phyloP scores from a whole-genome alignment of 2,888 invertebrate species.

The Sialis lutaria region DNA sequence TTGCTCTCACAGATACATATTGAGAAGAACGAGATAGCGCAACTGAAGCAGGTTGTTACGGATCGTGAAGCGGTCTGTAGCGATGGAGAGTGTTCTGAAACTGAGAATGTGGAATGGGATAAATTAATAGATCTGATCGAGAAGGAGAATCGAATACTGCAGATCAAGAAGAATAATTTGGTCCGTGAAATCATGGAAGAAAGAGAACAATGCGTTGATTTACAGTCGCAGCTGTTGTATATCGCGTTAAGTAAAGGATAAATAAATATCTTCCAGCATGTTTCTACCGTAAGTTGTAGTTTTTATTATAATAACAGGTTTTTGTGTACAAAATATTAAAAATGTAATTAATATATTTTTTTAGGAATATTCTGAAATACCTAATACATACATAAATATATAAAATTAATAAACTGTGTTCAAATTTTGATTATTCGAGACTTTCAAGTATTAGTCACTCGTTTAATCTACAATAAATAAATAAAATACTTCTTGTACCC shows the following conservation, averaged over 20 bases:
- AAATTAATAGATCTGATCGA: slow-evolving; percentile 22
- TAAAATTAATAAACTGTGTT: no score
- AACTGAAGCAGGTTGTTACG: slow-evolving; percentile 14
- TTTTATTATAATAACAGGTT: not conserved
- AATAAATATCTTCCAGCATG: not conserved
- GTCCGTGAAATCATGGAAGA: slow-evolving; percentile 26
- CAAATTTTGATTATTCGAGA: no score
- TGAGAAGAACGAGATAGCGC: slow-evolving; percentile 51
- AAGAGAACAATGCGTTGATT: slow-evolving; percentile 24
- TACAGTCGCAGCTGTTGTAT: slow-evolving; percentile 15
- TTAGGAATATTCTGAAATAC: not conserved
- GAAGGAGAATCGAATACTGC: slow-evolving; percentile 26
- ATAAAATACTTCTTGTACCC: no score
- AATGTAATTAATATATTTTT: not conserved
- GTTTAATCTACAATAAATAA: no score
- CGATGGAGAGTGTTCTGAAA: slow-evolving; percentile 13
- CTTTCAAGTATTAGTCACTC: no score
- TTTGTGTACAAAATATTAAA: not conserved
- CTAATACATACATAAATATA: no score
- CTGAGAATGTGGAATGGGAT: slow-evolving; percentile 12
- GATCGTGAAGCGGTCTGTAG: slow-evolving; percentile 9
- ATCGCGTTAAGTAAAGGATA: slow-evolving; percentile 5
- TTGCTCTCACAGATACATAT: slow-evolving; percentile 51
- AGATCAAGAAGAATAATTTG: slow-evolving; percentile 26
- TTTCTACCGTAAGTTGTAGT: not conserved